Evolutionary conservation across 1,140 invertebrate genomes (phyloP), one percentile per base, ranked within the genome.

Genomic region (Listronotus bonariensis): DNA sequence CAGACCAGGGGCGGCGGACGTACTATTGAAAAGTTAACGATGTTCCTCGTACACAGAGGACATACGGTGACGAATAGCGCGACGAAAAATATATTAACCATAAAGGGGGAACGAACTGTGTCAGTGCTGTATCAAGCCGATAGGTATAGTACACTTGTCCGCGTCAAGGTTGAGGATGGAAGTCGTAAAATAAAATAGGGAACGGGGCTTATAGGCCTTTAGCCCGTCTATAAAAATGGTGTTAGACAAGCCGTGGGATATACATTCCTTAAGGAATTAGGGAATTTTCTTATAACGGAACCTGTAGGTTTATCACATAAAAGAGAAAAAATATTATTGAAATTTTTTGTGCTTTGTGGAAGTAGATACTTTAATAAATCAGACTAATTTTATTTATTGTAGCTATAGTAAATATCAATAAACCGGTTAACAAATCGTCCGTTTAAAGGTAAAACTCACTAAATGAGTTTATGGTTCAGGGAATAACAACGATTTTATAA

Each of bases 71-170:
- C 40, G 58, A 58, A 58, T 54, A 38, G 18, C 10, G 34, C 52
- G 52, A 54, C 52, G 52, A 54, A 54, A 54, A 11, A n/a, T 8
- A 20, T 52, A 52, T 17, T 14, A 54, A 8, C 31, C 20, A 15
- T 8, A 20, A 40, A 61, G 43, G 58, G 58, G 58, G 58, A 61
- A 61, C 58, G 58, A 61, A 61, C 58, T 61, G 43, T 61, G 58
- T 61, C 58, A 60, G 58, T 61, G 34, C 10, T 26, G 42, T 43
- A 20, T 40, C 14, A 40, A 17, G 43, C 41, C 31, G 40, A 18
- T 48, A 43, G 55, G 55, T 58, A 43, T 46, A 43, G 48, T 51
- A 61, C 58, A 61, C 58, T 61, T 61, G 58, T 46, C 11, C 34
- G 43, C 58, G 58, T 43, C 58, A 61, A 61, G 58, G 58, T 61